Base-by-base conservation (phyloP, 2,113 vertebrate genomes). In the Festucalex cinctus region DNA sequence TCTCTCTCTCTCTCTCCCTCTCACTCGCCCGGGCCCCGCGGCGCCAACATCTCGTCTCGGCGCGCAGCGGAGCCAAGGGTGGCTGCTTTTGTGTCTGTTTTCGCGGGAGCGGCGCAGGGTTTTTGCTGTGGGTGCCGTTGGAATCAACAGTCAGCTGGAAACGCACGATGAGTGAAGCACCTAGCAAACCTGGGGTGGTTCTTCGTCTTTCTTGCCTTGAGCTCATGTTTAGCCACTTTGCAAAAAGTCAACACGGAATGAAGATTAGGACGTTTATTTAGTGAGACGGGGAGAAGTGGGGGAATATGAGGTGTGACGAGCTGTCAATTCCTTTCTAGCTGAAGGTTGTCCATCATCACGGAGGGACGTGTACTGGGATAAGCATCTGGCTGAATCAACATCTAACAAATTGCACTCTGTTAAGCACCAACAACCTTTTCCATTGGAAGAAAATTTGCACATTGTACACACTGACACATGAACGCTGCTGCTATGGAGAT, bases 31-130 rank as follows among this genome's bases (percentile, higher is more conserved):
- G 63, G 71, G 73, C 83, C 89, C 89, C 32, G 73, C 66, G 86
- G 90, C 86, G 9, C 66, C 66, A 86, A 75, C 79, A 86, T 85
- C 81, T 85, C 54, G 82, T 86, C 86, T 90, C 85, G 80, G 79
- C 79, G 46, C 74, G 53, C 59, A 80, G 78, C 84, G 76, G 88
- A 90, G 88, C 89, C 89, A 89, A 89, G 89, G 89, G 85, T 89
- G 85, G 84, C 85, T 79, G 88, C 84, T 90, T 88, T 89, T 87
- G 84, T 85, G 84, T 89, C 86, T 89, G 85, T 22, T 89, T 87
- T 81, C 81, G 80, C 84, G 13, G 51, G 51, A 54, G 51, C 9
- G 51, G 1, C 54, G 3, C n/a, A n/a, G 54, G 81, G 80, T 83
- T 77, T 79, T 82, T 78, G 80, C 77, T 78, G 79, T 44, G 58